phyloP scores from a whole-genome alignment of 2,797 vertebrate species.

The Rhinogobio ventralis region DNA sequence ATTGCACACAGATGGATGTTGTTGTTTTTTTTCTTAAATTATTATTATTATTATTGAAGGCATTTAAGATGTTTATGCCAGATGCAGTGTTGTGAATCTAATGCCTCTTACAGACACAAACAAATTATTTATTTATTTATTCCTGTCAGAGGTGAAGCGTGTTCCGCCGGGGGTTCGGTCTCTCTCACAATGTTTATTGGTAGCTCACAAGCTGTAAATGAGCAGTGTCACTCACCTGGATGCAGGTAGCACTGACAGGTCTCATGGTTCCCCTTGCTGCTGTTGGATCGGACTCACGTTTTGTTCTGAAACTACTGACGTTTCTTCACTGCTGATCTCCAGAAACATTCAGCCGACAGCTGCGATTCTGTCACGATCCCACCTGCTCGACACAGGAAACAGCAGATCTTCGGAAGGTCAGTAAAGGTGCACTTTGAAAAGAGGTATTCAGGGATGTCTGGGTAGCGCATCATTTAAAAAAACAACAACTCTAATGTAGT shows the following conservation, averaged over 20 bases:
- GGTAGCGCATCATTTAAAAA: constrained; percentile 56
- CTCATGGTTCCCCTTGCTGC: constrained; percentile 73
- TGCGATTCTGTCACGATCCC: constrained; percentile 28
- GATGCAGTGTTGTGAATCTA: constrained; percentile 53
- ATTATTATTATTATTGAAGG: constrained; percentile 61
- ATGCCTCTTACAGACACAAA: constrained; percentile 80
- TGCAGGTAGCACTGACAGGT: constrained; percentile 80
- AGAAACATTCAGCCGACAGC: constrained; percentile 44
- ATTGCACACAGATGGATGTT: constrained; percentile 41
- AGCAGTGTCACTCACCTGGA: constrained; percentile 27
- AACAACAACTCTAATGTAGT: constrained; percentile 58
- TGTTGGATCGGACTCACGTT: constrained; percentile 40
- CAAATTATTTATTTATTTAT: constrained; percentile 86
- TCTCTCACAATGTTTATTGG: constrained; percentile 67
- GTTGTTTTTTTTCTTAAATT: constrained; percentile 47
- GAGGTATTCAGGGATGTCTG: constrained; percentile 61
- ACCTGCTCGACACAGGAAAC: constrained; percentile 42
- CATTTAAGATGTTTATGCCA: constrained; percentile 62
- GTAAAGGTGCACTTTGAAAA: constrained; percentile 60
- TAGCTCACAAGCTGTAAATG: constrained; percentile 61
- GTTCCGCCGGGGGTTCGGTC: constrained; percentile 52
- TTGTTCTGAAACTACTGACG: constrained; percentile 55
- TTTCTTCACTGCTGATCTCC: constrained; percentile 48
- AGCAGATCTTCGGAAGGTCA: constrained; percentile 45
- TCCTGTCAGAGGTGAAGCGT: constrained; percentile 74